phyloP scores from a whole-genome alignment of 2,888 invertebrate species.

The Strigamia maritima region DNA sequence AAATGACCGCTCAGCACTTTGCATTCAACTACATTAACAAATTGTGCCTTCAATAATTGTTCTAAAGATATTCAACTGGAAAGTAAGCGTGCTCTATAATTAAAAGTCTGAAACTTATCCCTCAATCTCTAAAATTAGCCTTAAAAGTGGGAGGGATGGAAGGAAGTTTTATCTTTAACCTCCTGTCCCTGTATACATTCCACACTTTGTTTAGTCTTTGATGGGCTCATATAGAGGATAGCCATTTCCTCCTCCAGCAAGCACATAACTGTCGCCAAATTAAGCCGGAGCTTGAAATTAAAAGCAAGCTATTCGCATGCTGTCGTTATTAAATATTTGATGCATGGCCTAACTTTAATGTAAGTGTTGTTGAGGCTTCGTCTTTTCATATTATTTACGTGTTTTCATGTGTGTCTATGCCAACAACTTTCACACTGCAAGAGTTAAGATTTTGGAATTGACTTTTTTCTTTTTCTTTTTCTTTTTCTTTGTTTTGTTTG shows the following conservation, averaged over 20 bases:
- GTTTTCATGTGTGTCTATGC: neutral
- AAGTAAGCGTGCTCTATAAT: too few species aligned
- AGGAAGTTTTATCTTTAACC: neutral
- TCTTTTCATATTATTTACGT: neutral
- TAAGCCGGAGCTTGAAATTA: neutral
- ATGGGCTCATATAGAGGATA: neutral
- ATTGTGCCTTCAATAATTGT: too few species aligned
- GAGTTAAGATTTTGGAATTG: neutral
- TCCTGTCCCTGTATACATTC: neutral
- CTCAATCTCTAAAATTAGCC: neutral
- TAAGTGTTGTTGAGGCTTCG: neutral
- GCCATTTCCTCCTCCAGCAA: neutral
- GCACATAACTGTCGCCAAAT: neutral
- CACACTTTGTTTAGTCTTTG: neutral
- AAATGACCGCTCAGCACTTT: too few species aligned
- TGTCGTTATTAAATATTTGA: constrained; percentile 6
- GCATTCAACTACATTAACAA: too few species aligned
- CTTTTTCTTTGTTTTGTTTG: neutral
- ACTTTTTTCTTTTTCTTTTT: neutral
- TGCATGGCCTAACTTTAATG: constrained; percentile 1
- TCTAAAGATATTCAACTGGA: too few species aligned
- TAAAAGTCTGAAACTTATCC: neutral
- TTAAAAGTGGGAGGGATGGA: neutral
- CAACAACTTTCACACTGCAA: neutral
- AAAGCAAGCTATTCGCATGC: neutral